Conservation (phyloP, 2,797 vertebrate genomes). For the Chloroceryle inda region DNA sequence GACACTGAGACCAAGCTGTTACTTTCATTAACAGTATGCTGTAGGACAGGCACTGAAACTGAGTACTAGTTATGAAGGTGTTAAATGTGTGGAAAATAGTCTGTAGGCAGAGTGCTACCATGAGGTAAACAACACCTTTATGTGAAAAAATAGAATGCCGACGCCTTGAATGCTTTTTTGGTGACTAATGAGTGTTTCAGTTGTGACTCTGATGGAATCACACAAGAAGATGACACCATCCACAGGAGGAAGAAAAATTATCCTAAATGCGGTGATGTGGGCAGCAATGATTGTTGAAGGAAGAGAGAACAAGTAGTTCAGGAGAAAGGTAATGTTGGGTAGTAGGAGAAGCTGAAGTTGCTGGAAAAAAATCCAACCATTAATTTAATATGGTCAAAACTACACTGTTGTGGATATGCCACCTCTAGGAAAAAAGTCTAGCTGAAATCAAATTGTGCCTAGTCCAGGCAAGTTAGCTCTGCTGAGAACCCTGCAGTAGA, state of each 20-base stretch:
- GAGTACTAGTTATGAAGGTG: neutral
- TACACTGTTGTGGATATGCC: fast-evolving
- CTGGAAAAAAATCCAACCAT: neutral
- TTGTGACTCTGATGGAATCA: neutral
- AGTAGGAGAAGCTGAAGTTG: neutral
- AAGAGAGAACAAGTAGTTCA: neutral
- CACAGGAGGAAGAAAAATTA: neutral
- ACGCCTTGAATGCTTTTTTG: neutral
- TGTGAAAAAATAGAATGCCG: neutral
- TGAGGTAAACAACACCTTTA: neutral
- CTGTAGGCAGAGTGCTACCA: neutral
- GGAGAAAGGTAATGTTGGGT: neutral
- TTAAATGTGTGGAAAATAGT: neutral
- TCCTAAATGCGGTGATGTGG: neutral
- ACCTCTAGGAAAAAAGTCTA: neutral
- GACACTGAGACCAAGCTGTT: fast-evolving
- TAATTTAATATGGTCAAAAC: neutral
- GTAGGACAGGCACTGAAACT: neutral
- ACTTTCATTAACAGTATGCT: neutral
- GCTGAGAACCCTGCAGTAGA: fast-evolving
- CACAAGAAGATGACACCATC: fast-evolving
- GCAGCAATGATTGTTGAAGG: fast-evolving
- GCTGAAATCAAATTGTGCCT: neutral
- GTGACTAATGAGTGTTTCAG: neutral
- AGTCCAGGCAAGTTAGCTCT: neutral